phyloP scores from a whole-genome alignment of 1,140 invertebrate species.

The Caenorhabditis elegans region WBcel235 BX284606.5:13561501-13562000 shows the following conservation, averaged over 20 bases:
- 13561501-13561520: neutral
- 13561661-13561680: neutral
- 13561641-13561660: neutral
- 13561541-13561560: neutral
- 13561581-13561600: neutral
- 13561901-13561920: neutral
- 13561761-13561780: neutral
- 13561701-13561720: neutral
- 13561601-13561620: neutral
- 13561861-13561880: neutral
- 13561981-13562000: neutral
- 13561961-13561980: neutral
- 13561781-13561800: constrained; percentile 1
- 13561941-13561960: constrained; percentile 19
- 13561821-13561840: neutral
- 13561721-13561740: neutral
- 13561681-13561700: constrained; percentile 22
- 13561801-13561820: constrained; percentile 6
- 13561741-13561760: neutral
- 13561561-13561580: neutral
- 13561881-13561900: neutral
- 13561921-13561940: neutral
- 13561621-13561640: neutral
- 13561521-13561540: neutral
- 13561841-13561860: neutral